Base-by-base conservation (phyloP, 1,140 invertebrate species). In the Zelostemma sp. region DNA sequence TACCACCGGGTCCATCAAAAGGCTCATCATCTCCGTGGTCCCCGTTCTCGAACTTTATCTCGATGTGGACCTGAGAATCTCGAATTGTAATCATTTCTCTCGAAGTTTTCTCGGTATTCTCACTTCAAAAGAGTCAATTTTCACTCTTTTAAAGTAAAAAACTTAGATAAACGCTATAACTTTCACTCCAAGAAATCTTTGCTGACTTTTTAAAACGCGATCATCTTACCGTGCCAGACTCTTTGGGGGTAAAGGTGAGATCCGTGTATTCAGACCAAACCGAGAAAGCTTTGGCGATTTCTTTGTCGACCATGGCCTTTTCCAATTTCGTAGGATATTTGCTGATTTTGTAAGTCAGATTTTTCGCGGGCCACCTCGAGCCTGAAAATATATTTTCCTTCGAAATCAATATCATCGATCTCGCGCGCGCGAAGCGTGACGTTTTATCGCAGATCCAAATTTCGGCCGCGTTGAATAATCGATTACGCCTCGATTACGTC, bases 11-110 rank as follows among this genome's bases (percentile, higher is more conserved):
- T 16, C 96, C 95, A 82, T 97, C 95, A 74, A 97, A 97, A 9
- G 95, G 93, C 87, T 97, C 95, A 9, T 95, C 95, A 81, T 97
- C 95, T 0, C 95, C 95, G 79, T 97, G 96, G 80, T 96, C 94
- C 47, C 93, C 92, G 61, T 88, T 89, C 75, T 95, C 95, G 76
- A 95, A 96, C 78, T 91, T 89, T 63, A 97, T 93, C 80, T 97
- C 95, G 74, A 97, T 97, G 76, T 97, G 94, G 31, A 96, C 94
- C 83, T 86, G 16, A 2, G n/a, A n/a, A n/a, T n/a, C n/a, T n/a
- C n/a, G n/a, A n/a, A n/a, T n/a, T n/a, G n/a, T n/a, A n/a, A n/a
- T n/a, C n/a, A n/a, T n/a, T n/a, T n/a, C n/a, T n/a, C n/a, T n/a
- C n/a, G n/a, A n/a, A n/a, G n/a, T n/a, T 38, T 51, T n/a, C n/a